Evolutionary conservation across 2,888 invertebrate species (phyloP).

Genomic region (Apantesis nais): DNA sequence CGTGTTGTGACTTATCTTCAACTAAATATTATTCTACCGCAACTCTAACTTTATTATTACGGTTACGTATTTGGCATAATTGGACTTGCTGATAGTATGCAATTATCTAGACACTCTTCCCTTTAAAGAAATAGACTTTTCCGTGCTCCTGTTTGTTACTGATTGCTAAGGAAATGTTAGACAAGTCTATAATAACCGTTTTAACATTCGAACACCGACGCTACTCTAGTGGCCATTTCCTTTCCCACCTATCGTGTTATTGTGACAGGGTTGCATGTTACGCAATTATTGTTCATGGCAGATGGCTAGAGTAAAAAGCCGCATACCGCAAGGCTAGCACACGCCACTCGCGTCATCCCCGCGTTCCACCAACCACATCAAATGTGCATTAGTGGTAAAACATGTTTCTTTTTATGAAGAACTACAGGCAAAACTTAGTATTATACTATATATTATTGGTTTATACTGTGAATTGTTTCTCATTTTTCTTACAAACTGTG

Average conservation of each 20-base stretch:
- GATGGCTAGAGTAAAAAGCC: constrained; percentile 70
- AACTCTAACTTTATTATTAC: not conserved
- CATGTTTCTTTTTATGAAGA: constrained; percentile 23
- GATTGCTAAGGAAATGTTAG: constrained; percentile 42
- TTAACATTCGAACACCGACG: constrained; percentile 42
- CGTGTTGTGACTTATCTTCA: not conserved
- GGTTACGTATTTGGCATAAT: constrained; percentile 11
- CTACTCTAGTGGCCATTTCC: constrained; percentile 57
- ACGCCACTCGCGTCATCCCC: constrained; percentile 43
- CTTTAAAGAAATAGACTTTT: constrained; percentile 9
- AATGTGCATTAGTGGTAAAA: constrained; percentile 47
- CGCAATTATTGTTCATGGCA: constrained; percentile 56
- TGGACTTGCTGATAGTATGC: constrained; percentile 10
- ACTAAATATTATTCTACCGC: not conserved
- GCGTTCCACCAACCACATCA: constrained; percentile 50
- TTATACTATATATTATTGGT: constrained; percentile 19
- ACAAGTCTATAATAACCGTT: constrained; percentile 51
- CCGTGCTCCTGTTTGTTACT: constrained; percentile 19
- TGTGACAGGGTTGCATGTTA: constrained; percentile 48
- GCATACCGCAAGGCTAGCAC: constrained; percentile 61
- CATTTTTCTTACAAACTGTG: not conserved
- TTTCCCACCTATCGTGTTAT: constrained; percentile 36
- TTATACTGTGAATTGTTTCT: not conserved
- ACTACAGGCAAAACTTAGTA: constrained; percentile 30
- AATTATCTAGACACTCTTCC: not conserved